Conservation (phyloP, 1,140 invertebrate species). For the Anadara kagoshimensis region DNA sequence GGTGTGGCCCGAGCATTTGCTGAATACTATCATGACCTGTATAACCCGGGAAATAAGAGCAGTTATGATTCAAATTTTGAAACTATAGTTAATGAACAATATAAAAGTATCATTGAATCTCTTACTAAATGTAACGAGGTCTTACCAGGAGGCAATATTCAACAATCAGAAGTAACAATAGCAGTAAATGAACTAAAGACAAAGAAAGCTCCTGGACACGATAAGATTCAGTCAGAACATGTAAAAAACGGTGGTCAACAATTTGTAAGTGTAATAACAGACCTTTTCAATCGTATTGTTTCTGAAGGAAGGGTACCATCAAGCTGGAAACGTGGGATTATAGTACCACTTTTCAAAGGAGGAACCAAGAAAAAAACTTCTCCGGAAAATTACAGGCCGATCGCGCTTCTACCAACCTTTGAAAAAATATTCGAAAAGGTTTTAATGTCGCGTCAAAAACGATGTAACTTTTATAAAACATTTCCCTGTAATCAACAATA, state of each 20-base stretch:
- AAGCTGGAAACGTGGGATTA: conserved; percentile 8
- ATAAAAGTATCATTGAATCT: neutral
- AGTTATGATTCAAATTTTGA: neutral
- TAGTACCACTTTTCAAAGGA: conserved; percentile 2
- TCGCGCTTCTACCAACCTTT: neutral
- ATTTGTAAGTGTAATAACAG: neutral
- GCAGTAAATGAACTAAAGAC: neutral
- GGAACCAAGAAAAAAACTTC: conserved; percentile 3
- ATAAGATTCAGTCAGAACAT: conserved; percentile 2
- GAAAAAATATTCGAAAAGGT: conserved; percentile 11
- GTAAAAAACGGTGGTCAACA: neutral
- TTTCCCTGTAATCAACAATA: too few relatives aligned
- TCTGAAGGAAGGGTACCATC: neutral
- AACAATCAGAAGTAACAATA: neutral
- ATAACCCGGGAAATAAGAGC: neutral
- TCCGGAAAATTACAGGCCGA: conserved; percentile 3
- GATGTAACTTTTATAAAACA: neutral
- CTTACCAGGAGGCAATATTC: neutral
- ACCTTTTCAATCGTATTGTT: neutral
- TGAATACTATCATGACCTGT: neutral
- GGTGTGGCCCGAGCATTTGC: neutral
- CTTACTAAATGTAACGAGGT: neutral
- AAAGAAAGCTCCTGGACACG: conserved; percentile 4
- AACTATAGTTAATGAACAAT: neutral
- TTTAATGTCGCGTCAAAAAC: neutral